A percentile compares a stretch with the other conserved stretches of the same genome.
Conservation (phyloP, 2,797 vertebrate genomes). For the Heterohyrax brucei region DNA sequence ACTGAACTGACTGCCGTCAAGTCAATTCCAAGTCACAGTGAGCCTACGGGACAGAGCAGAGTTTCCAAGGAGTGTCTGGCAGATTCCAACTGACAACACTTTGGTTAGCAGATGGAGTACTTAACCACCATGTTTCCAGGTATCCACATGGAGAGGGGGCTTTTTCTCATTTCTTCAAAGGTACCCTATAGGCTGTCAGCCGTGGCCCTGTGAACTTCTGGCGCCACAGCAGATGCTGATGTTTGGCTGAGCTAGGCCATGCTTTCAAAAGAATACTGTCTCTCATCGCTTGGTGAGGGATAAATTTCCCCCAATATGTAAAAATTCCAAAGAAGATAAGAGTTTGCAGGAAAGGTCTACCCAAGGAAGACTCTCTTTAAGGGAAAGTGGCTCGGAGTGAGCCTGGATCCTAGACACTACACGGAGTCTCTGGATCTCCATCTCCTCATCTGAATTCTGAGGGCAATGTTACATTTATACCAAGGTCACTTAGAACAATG, state of each 20-base stretch:
- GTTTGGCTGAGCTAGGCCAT: neutral
- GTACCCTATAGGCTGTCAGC: rapidly evolving
- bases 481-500: neutral
- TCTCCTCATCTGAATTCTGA: neutral
- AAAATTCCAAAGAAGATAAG: neutral
- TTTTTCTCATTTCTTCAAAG: neutral
- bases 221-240: neutral
- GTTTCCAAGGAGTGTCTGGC: no score
- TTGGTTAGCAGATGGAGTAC: no score
- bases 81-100: no score
- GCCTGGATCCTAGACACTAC: neutral
- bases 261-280: conserved; percentile 35
- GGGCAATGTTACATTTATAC: neutral
- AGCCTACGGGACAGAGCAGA: no score
- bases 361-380: rapidly evolving
- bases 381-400: neutral
- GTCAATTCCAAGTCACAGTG: no score
- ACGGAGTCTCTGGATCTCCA: neutral
- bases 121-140: no score
- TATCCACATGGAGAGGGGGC: neutral
- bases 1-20: no score
- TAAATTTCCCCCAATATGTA: no score
- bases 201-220: neutral
- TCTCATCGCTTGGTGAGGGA: neutral
- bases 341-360: neutral